Percentiles rank a stretch among this genome's conserved stretches.
Conservation (phyloP, 2,113 vertebrate species). For the Callipepla squamata region DNA sequence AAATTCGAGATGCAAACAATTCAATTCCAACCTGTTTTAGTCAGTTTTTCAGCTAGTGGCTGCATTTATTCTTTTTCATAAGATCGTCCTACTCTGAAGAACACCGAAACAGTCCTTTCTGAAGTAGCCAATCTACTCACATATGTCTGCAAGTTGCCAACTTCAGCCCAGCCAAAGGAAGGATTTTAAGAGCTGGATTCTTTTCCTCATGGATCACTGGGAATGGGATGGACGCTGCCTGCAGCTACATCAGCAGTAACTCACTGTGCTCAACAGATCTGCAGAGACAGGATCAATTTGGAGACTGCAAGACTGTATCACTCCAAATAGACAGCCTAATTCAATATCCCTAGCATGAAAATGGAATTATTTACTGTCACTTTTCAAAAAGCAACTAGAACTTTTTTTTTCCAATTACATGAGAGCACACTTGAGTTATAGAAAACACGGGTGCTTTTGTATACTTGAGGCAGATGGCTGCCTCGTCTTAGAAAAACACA, state of each 20-base stretch:
- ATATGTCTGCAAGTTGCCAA: neutral
- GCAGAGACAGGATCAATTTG: constrained; percentile 18
- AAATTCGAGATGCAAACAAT: constrained; percentile 8
- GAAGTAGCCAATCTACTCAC: constrained; percentile 25
- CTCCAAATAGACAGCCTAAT: constrained; percentile 25
- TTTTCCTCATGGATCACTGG: constrained; percentile 19
- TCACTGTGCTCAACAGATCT: constrained; percentile 15
- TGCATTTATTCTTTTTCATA: neutral
- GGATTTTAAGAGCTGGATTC: constrained; percentile 25
- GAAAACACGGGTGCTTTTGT: neutral
- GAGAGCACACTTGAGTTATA: neutral
- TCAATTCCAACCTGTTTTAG: neutral
- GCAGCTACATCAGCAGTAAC: constrained; percentile 16
- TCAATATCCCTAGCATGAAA: constrained; percentile 11
- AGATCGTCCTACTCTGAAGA: neutral
- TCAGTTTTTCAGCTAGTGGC: constrained; percentile 24
- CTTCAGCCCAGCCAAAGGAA: constrained; percentile 15
- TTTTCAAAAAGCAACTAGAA: constrained; percentile 13
- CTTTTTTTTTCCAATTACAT: neutral
- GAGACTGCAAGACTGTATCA: constrained; percentile 14
- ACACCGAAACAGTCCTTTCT: constrained; percentile 25
- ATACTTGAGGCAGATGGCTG: constrained; percentile 15
- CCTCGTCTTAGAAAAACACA: constrained; percentile 20
- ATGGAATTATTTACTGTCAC: constrained; percentile 18
- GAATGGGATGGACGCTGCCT: constrained; percentile 23